These are phyloP conservation scores for Pterophyllum scalare DNA, from an alignment of 2,113 vertebrate species.

Conservation along the genomic window DNA sequence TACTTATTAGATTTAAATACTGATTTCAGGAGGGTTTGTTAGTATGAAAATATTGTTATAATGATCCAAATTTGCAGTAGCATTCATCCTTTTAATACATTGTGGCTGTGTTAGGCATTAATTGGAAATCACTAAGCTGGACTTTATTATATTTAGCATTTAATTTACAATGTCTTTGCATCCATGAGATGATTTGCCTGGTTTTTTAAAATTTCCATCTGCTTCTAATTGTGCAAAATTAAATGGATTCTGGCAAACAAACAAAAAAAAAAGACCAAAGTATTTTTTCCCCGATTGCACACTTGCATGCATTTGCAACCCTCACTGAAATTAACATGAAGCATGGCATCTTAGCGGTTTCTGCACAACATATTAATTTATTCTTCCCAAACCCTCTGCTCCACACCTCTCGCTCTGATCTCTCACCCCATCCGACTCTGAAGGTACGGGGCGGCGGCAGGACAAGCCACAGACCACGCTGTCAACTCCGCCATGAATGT, in stretches of 20 bases:
- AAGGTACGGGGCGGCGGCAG: constrained; percentile 93
- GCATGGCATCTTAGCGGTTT: constrained; percentile 30
- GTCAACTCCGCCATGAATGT: constrained; percentile 95
- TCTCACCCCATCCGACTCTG: constrained; percentile 50
- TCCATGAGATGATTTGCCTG: background rate
- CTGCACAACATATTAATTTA: constrained; percentile 15
- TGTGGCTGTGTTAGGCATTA: background rate
- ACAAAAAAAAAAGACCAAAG: background rate
- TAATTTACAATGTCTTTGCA: background rate
- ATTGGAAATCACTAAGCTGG: background rate
- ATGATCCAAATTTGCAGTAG: background rate
- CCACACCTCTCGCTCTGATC: constrained; percentile 14
- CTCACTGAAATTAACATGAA: background rate
- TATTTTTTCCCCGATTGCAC: background rate
- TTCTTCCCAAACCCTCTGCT: constrained; percentile 16
- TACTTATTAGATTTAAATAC: background rate
- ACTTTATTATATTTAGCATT: background rate
- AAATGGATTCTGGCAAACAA: background rate
- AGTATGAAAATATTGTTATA: background rate
- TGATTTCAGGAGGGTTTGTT: background rate
- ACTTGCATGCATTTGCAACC: constrained; percentile 52
- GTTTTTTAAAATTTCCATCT: background rate
- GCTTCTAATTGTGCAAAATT: background rate
- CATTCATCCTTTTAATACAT: background rate
- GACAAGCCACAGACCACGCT: constrained; percentile 90